These are phyloP conservation scores for Caracal caracal DNA, from an alignment of 2,113 vertebrate genomes.

Conservation along the genomic window DNA sequence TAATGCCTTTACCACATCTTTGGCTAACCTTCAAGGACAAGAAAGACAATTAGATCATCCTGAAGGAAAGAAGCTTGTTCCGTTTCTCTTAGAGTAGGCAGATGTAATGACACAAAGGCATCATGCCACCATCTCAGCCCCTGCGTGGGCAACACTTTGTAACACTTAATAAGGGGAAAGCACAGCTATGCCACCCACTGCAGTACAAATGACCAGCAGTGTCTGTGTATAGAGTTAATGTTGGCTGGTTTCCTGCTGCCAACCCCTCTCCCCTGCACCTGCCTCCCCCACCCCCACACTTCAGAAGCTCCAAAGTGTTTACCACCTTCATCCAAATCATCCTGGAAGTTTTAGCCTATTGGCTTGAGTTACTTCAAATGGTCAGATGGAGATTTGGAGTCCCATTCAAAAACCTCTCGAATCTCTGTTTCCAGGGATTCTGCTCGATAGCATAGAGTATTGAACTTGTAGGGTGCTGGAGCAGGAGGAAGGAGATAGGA, in stretches of 20 bases:
- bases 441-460: not conserved
- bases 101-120: conserved; percentile 11
- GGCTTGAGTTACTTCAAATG: not conserved
- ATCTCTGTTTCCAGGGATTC: not conserved
- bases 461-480: not conserved
- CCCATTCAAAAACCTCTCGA: not conserved
- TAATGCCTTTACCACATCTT: conserved; percentile 38
- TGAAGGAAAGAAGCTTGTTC: not conserved
- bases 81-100: conserved; percentile 12
- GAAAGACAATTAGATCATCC: not conserved
- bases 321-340: conserved; percentile 3
- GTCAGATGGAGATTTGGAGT: not conserved
- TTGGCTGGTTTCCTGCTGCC: not conserved
- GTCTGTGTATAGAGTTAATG: not conserved
- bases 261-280: not conserved
- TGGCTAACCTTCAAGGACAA: not conserved
- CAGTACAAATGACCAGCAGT: not conserved
- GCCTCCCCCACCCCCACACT: not conserved
- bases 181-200: not conserved
- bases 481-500: not conserved
- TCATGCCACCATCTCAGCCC: conserved; percentile 8
- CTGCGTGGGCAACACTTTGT: not conserved
- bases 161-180: not conserved
- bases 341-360: not conserved
- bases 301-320: not conserved